Evolutionary conservation across 2,797 vertebrate species (phyloP), one percentile per base, ranked within the genome.

Genomic region (Pangasius krempfi): DNA sequence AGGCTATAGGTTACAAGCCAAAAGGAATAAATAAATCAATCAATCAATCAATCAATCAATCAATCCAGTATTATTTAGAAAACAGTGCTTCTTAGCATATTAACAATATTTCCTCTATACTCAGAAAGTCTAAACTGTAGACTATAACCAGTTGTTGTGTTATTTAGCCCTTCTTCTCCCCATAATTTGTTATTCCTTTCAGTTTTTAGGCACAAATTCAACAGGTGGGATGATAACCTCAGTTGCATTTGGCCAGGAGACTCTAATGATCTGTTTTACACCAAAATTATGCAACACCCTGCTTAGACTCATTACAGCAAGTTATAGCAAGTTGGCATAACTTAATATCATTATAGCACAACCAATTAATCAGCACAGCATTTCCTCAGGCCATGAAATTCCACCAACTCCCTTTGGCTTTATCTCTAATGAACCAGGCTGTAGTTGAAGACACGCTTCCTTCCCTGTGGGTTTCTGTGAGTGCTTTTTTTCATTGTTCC

Each of bases 361-460:
- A n/a, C 79, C 20, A 75, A 40, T 9, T 50, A 66, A 82, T 64
- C 58, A 40, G 9, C 5, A 3, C 14, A 37, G n/a, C 52, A 33
- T 37, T 82, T 89, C 78, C 44, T 50, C 44, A n/a, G 56, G 27
- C 72, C 50, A 79, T 78, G 50, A 87, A 84, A 87, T 89, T 75
- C 81, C 86, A 58, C 40, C 33, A 80, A 85, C 33, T 84, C 86
- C 81, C 86, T 62, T 50, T 33, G 33, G 89, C 22, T 73, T 84
- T 80, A 60, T 44, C 62, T 76, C 73, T 89, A 89, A 89, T 85
- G 86, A 89, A 56, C 50, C 73, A 85, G 60, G 44, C 25, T 50
- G 68, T 7, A 40, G 68, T 50, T 54, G 56, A 70, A 30, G 68
- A 47, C 84, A 87, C 22, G 75, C 40, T 85, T 91, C 78, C 52